A percentile compares a stretch with the other conserved stretches of the same genome.
These are phyloP conservation scores for Hypomecis punctinalis DNA, from an alignment of 2,888 invertebrate genomes.

Conservation along the genomic window DNA sequence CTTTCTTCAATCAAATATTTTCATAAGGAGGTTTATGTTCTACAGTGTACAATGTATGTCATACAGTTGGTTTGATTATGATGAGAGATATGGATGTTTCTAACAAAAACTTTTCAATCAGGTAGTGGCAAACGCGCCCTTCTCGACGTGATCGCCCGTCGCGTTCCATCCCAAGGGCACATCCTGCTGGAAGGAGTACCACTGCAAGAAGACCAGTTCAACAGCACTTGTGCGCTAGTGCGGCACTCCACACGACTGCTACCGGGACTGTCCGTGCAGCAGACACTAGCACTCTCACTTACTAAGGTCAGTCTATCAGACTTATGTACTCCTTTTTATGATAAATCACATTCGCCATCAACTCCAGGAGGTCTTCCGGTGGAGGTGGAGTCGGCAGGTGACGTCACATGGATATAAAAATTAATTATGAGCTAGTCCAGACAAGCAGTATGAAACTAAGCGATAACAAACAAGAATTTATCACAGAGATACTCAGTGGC, in stretches of 20 bases:
- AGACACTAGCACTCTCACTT: conserved; percentile 92
- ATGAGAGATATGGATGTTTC: neutral
- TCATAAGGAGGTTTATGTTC: no score
- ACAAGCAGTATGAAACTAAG: no score
- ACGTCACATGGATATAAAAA: no score
- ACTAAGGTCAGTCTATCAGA: conserved; percentile 85
- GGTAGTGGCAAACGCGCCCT: conserved; percentile 98
- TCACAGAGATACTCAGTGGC: no score
- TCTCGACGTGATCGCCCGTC: conserved; percentile 94
- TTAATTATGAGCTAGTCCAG: no score
- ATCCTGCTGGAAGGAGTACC: conserved; percentile 95
- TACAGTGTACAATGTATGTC: no score
- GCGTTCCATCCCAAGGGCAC: conserved; percentile 94
- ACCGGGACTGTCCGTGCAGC: conserved; percentile 94
- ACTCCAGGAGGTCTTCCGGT: no score
- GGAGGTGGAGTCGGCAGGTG: no score
- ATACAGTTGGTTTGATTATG: no score
- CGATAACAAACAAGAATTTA: no score
- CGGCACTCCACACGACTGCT: conserved; percentile 94
- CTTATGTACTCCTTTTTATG: neutral
- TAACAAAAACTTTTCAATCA: conserved; percentile 58
- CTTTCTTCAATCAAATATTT: no score
- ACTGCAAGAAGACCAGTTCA: conserved; percentile 91
- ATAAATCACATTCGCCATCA: neutral
- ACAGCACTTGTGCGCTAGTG: conserved; percentile 94